Evolutionary conservation across 2,888 invertebrate genomes (phyloP).

Genomic region (Drosophila meridionalis): DNA sequence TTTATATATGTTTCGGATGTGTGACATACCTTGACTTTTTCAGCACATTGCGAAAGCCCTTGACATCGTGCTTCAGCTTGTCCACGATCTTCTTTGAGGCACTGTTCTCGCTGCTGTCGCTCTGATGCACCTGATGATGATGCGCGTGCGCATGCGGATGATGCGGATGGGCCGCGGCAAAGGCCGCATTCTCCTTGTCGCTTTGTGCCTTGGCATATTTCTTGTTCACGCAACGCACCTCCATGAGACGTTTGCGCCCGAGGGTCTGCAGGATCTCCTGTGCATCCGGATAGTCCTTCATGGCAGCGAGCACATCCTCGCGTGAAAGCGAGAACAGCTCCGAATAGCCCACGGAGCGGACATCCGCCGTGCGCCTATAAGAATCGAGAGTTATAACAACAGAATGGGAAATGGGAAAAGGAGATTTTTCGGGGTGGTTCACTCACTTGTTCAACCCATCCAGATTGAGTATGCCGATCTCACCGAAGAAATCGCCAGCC

Average conservation of each 20-base stretch:
- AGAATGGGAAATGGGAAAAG: neutral
- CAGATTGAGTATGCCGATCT: conserved; percentile 97
- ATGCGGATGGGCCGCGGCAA: conserved; percentile 64
- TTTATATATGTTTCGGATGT: neutral
- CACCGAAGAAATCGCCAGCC: conserved; percentile 98
- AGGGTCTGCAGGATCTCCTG: conserved; percentile 96
- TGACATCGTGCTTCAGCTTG: conserved; percentile 93
- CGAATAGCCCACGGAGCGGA: conserved; percentile 97
- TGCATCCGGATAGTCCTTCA: conserved; percentile 99
- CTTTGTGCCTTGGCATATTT: conserved; percentile 83
- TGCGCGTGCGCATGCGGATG: conserved; percentile 50
- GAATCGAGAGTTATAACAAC: neutral
- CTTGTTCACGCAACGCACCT: conserved; percentile 89
- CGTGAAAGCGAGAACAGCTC: conserved; percentile 97
- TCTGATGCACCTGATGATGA: conserved; percentile 77
- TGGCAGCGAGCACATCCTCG: conserved; percentile 96
- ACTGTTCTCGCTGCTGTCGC: conserved; percentile 86
- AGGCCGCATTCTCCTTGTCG: conserved; percentile 81
- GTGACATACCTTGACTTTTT: conserved; percentile 86
- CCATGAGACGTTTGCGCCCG: conserved; percentile 94
- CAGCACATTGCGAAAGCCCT: conserved; percentile 88
- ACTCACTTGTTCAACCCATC: conserved; percentile 97
- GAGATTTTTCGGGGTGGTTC: too few relatives aligned
- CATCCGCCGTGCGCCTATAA: conserved; percentile 96
- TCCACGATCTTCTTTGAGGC: conserved; percentile 92